A percentile compares a stretch with the other conserved stretches of the same genome.
Evolutionary conservation across 2,113 vertebrate genomes (phyloP).

Genomic region (Asarcornis scutulata): DNA sequence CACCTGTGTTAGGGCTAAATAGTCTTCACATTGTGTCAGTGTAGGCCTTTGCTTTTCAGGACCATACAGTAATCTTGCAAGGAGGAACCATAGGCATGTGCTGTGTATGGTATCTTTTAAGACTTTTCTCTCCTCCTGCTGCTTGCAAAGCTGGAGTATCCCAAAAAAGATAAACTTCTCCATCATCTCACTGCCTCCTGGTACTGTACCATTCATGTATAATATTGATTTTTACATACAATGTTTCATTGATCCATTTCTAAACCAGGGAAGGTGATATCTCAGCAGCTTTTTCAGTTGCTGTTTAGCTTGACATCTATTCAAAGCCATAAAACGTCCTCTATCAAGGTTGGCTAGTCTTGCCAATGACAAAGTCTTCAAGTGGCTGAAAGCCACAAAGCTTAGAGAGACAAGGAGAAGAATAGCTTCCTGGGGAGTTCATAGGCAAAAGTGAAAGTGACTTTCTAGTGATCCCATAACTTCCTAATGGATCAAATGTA

Average conservation of each 20-base stretch:
- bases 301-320: not conserved
- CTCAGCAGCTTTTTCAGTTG: not conserved
- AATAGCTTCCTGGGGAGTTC: not conserved
- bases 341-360: not conserved
- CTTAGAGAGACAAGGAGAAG: not conserved
- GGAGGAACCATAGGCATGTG: not conserved
- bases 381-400: not conserved
- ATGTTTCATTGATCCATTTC: not conserved
- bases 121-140: not conserved
- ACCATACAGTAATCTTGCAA: not conserved
- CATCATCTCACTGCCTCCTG: not conserved
- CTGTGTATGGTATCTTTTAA: not conserved
- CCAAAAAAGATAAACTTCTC: not conserved
- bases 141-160: not conserved
- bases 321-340: not conserved
- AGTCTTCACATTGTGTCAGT: not conserved
- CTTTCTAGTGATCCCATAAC: not conserved
- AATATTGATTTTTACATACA: not conserved
- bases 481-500: not conserved
- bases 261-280: not conserved
- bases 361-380: not conserved
- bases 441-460: not conserved
- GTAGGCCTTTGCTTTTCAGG: not conserved
- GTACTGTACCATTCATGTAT: rapidly evolving
- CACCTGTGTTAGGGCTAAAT: not conserved